Percentiles rank a stretch among this genome's conserved stretches.
Evolutionary conservation across 2,888 invertebrate genomes (phyloP).

Genomic region (Trachelus stipa): DNA sequence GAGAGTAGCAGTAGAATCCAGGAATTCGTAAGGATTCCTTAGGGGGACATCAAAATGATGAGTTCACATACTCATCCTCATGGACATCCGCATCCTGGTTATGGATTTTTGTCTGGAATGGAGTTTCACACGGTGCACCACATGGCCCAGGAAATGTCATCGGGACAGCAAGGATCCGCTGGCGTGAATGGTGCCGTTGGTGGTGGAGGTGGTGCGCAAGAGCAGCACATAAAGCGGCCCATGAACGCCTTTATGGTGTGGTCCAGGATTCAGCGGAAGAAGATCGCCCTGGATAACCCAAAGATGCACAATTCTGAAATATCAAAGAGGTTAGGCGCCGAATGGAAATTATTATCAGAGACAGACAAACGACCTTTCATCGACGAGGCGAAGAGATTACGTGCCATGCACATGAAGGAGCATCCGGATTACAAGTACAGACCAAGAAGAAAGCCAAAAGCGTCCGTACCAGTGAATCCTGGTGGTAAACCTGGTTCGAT

Average conservation of each 20-base stretch:
- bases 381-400: constrained; percentile 91
- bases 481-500: constrained; percentile 60
- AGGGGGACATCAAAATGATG: constrained; percentile 36
- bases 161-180: constrained; percentile 21
- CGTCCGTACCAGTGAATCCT: constrained; percentile 75
- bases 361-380: constrained; percentile 93
- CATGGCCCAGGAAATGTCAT: constrained; percentile 36
- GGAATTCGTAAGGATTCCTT: too few species aligned
- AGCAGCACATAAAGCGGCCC: constrained; percentile 92
- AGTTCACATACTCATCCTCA: constrained; percentile 32
- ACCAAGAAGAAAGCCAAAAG: constrained; percentile 86
- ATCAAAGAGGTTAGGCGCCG: constrained; percentile 90
- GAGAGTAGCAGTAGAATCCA: too few species aligned
- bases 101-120: constrained; percentile 46
- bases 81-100: constrained; percentile 42
- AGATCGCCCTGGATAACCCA: constrained; percentile 94
- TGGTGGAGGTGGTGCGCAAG: constrained; percentile 48
- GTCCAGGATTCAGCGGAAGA: constrained; percentile 90
- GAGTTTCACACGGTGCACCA: constrained; percentile 44
- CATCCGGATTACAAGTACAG: constrained; percentile 93
- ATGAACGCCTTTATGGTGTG: constrained; percentile 99
- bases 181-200: too few species aligned
- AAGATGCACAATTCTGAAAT: constrained; percentile 94
- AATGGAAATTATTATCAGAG: constrained; percentile 92
- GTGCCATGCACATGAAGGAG: constrained; percentile 90